Evolutionary conservation across 2,888 invertebrate genomes (phyloP).

Genomic region (Gari tellinella): DNA sequence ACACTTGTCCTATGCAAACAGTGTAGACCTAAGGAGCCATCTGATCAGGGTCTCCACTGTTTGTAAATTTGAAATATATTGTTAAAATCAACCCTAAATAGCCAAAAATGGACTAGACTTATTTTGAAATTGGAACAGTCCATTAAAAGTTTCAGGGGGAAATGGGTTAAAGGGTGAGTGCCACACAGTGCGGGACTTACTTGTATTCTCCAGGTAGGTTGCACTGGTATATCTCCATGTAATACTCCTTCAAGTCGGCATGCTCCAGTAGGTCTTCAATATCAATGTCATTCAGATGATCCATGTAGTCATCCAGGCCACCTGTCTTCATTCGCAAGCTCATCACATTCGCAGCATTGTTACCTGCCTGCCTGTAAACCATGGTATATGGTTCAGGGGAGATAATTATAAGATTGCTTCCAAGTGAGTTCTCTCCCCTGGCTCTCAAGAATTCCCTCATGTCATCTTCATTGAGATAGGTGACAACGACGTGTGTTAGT

Average conservation of each 20-base stretch:
- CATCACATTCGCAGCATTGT: constrained; percentile 47
- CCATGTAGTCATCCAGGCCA: constrained; percentile 45
- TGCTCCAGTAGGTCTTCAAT: constrained; percentile 3
- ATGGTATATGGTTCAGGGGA: constrained; percentile 67
- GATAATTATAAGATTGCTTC: constrained; percentile 59
- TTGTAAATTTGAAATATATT: too few species aligned
- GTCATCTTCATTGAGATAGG: constrained; percentile 63
- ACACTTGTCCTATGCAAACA: too few species aligned
- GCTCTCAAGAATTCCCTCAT: constrained; percentile 59
- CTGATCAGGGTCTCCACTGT: too few species aligned
- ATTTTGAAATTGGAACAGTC: too few species aligned
- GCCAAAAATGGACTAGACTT: too few species aligned
- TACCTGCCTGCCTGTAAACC: constrained; percentile 53
- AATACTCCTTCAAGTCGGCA: constrained; percentile 72
- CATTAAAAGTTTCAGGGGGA: too few species aligned
- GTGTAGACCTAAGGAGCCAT: too few species aligned
- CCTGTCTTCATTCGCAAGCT: constrained; percentile 62
- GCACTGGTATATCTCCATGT: constrained; percentile 73
- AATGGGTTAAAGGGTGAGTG: neutral
- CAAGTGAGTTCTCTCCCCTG: constrained; percentile 44
- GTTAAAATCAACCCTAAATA: too few species aligned
- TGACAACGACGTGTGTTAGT: constrained; percentile 70
- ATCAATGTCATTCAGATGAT: constrained; percentile 47
- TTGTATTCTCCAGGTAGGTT: constrained; percentile 71
- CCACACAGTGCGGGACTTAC: too few species aligned